phyloP scores from a whole-genome alignment of 2,113 vertebrate species.

The Tachysurus vachellii region DNA sequence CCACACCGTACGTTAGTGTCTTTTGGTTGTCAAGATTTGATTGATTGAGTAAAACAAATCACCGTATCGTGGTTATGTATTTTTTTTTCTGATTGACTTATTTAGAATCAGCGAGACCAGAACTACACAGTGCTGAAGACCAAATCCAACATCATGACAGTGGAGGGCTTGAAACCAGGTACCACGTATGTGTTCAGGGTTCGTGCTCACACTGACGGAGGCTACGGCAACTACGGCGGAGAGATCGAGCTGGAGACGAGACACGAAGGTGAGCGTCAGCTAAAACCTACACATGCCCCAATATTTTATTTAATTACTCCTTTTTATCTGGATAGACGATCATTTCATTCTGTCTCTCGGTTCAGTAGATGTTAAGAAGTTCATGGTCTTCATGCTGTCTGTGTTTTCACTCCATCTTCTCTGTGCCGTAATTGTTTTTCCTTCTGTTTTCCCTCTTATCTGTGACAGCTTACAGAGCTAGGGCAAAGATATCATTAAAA shows the following conservation, averaged over 20 bases:
- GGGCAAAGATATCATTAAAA: slow-evolving; percentile 33
- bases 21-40: not conserved
- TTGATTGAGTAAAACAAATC: not conserved
- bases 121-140: slow-evolving; percentile 93
- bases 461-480: slow-evolving; percentile 8
- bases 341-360: not conserved
- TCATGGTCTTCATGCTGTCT: not conserved
- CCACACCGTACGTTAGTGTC: not conserved
- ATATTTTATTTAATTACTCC: not conserved
- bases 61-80: not conserved
- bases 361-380: not conserved
- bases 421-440: not conserved
- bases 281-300: too few species aligned
- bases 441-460: not conserved
- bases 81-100: not conserved
- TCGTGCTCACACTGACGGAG: slow-evolving; percentile 90
- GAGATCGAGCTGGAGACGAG: slow-evolving; percentile 98
- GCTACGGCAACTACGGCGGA: slow-evolving; percentile 92
- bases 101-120: slow-evolving; percentile 85
- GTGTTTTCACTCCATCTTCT: slow-evolving; percentile 2
- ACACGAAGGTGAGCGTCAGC: slow-evolving; percentile 82
- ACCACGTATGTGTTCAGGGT: slow-evolving; percentile 95
- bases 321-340: not conserved
- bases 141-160: slow-evolving; percentile 85
- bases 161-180: slow-evolving; percentile 88